Conservation (phyloP, 2,888 invertebrate genomes). For the Anthophora plumipes region DNA sequence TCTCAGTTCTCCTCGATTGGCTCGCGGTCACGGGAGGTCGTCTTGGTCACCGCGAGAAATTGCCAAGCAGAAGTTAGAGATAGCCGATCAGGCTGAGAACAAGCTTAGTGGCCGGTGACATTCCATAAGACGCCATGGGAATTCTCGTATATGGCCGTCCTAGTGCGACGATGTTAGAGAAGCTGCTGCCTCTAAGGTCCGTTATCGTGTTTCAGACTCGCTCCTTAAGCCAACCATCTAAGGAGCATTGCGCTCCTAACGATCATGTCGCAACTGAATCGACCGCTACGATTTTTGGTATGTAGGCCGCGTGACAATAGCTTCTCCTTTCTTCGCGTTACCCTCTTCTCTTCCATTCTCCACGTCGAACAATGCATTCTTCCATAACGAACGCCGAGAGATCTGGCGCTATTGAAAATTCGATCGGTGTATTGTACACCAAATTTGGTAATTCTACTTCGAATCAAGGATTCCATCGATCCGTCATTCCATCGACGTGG, state of each 20-base stretch:
- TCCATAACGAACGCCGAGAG: not conserved
- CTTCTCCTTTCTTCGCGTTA: constrained; percentile 1
- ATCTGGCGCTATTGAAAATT: not conserved
- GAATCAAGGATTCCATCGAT: not conserved
- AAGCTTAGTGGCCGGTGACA: constrained; percentile 66
- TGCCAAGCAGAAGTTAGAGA: constrained; percentile 33
- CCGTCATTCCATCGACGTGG: not conserved
- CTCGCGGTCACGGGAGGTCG: constrained; percentile 53
- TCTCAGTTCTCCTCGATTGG: constrained; percentile 4
- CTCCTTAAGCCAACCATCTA: constrained; percentile 65
- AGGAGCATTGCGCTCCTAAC: constrained; percentile 60
- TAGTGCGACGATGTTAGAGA: constrained; percentile 54
- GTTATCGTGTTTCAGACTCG: constrained; percentile 72
- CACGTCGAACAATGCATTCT: constrained; percentile 6
- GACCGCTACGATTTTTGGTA: constrained; percentile 56
- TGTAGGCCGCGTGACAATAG: constrained; percentile 49
- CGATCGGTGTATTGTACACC: too few species aligned
- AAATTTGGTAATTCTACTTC: not conserved
- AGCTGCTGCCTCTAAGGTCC: constrained; percentile 58
- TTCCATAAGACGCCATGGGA: constrained; percentile 71
- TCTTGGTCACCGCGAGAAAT: constrained; percentile 22
- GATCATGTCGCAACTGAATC: constrained; percentile 61
- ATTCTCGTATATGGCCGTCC: constrained; percentile 72
- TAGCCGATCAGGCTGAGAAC: constrained; percentile 40
- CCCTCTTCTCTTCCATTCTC: not conserved